Evolutionary conservation across 1,140 invertebrate genomes (phyloP), one percentile per base, ranked within the genome.

Genomic region (Andrena cerasifolii): DNA sequence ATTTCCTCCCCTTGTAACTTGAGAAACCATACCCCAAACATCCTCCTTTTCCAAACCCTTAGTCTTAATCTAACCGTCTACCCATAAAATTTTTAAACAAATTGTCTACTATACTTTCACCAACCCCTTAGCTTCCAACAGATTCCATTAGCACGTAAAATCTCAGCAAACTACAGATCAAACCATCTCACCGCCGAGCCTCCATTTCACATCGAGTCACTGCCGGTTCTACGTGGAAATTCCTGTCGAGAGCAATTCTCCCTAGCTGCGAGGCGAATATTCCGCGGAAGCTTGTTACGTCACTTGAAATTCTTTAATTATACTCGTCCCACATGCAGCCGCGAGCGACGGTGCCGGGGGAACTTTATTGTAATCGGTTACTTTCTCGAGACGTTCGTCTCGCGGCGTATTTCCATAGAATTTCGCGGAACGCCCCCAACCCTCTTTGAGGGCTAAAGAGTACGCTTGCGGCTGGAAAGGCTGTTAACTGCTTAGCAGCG

Each of bases 341-440:
- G 21, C 8, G 31, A 33, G 5, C 7, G 21, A 7, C 16, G 18
- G 31, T 6, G 18, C 3, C 12, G 36, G 59, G 21, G 8, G 40
- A n/a, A 43, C 36, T 68, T 43, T 14, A 70, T 70, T 58, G 18
- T 53, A 73, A 73, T 63, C 45, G 45, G 45, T 40, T 51, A 73
- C 26, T 10, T 31, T 53, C 18, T 18, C 18, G 21, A 53, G 21
- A 40, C 33, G 28, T 63, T 62, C n/a, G 0, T 21, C 24, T 26
- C 21, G 47, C 14, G 7, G 8, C 16, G 8, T 21, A 63, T 73
- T 51, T 62, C 58, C 70, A 63, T 51, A n/a, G 31, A 63, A 63
- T 63, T 51, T 26, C 58, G 58, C 33, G 18, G 18, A 24, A 47
- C 28, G 14, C 10, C 40, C 40, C 10, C n/a, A 1, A 10, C 31